Conservation (phyloP, 2,888 invertebrate species). For the Synergus umbraculus region DNA sequence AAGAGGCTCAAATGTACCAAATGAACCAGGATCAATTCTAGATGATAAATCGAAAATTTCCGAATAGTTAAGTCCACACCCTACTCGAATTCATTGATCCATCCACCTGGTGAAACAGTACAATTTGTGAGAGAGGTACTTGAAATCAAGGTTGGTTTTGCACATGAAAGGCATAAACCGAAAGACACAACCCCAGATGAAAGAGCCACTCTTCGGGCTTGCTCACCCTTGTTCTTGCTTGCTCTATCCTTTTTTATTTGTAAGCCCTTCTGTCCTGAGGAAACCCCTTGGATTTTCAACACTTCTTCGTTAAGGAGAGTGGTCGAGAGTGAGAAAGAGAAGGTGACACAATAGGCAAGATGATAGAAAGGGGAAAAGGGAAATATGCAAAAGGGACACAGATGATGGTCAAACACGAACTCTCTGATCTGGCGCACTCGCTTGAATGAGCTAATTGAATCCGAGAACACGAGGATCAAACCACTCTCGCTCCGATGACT, state of each 20-base stretch:
- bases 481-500: conserved; percentile 61
- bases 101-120: not conserved
- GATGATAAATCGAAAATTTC: not conserved
- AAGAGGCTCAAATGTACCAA: not conserved
- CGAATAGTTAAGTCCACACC: not conserved
- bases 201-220: conserved; percentile 15
- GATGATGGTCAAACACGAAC: conserved; percentile 37
- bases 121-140: not conserved
- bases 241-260: not conserved
- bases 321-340: not conserved
- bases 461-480: conserved; percentile 53
- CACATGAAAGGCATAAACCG: not conserved
- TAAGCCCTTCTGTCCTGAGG: not conserved
- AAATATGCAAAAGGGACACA: not conserved
- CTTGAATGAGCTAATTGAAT: conserved; percentile 63
- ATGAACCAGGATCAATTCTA: not conserved
- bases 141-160: not conserved
- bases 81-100: not conserved
- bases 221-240: not conserved
- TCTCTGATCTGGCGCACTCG: conserved; percentile 67
- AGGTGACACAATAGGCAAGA: not conserved
- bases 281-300: not conserved
- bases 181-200: conserved; percentile 8
- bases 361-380: not conserved
- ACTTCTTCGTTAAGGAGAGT: not conserved